These are phyloP conservation scores for Antigone vipio DNA, from an alignment of 2,113 vertebrate species.

Conservation along the genomic window DNA sequence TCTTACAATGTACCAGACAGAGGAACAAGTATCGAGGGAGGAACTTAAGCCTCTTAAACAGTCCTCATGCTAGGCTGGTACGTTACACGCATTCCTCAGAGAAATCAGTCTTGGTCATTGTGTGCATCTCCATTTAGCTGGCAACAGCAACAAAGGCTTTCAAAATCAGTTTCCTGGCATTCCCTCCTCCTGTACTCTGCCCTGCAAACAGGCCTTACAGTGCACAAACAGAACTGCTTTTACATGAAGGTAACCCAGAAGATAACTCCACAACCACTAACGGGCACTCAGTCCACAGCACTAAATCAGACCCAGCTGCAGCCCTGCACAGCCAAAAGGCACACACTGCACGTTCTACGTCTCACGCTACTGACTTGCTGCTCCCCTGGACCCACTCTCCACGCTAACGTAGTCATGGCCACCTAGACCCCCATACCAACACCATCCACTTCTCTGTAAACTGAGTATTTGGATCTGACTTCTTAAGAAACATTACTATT, in stretches of 20 bases:
- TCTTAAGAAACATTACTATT: neutral
- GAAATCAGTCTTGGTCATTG: neutral
- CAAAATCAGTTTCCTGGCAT: neutral
- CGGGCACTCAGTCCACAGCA: neutral
- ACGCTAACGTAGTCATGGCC: accelerated
- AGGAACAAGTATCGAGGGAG: neutral
- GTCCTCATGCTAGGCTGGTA: neutral
- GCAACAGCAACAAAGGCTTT: neutral
- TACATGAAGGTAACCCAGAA: neutral
- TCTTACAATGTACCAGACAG: neutral
- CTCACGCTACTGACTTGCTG: neutral
- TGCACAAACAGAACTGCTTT: neutral
- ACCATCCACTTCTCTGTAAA: neutral
- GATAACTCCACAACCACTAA: neutral
- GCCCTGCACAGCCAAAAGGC: neutral
- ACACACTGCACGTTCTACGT: accelerated
- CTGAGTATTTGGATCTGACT: neutral
- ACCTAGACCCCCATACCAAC: neutral
- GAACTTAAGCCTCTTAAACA: neutral
- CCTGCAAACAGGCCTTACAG: neutral
- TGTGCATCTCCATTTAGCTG: neutral
- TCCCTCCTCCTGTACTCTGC: neutral
- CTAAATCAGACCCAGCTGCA: neutral
- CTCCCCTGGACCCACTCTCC: too few relatives aligned
- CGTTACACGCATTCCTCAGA: neutral